These are phyloP conservation scores for Brenthis ino DNA, from an alignment of 2,888 invertebrate genomes.

Conservation along the genomic window DNA sequence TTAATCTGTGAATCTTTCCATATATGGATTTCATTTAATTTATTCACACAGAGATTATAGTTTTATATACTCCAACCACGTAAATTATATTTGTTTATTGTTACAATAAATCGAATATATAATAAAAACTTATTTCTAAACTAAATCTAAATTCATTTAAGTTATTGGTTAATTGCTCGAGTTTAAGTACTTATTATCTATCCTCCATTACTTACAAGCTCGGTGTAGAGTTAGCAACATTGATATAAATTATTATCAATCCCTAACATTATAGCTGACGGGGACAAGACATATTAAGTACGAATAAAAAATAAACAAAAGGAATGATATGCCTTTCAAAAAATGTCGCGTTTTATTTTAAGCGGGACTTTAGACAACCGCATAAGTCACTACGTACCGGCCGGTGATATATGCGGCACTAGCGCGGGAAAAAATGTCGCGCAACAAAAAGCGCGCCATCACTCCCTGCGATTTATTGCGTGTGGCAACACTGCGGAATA, in stretches of 20 bases:
- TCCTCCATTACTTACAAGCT: neutral
- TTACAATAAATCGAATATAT: too few species aligned
- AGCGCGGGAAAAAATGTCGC: slow-evolving; percentile 82
- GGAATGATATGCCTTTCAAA: slow-evolving; percentile 43
- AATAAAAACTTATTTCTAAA: too few species aligned
- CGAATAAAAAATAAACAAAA: slow-evolving; percentile 35
- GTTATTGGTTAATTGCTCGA: too few species aligned
- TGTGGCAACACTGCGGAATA: slow-evolving; percentile 70
- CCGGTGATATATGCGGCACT: slow-evolving; percentile 74
- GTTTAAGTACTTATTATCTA: too few species aligned
- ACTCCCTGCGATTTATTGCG: slow-evolving; percentile 76
- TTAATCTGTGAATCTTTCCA: slow-evolving; percentile 1
- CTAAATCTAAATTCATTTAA: too few species aligned
- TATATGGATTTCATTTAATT: neutral
- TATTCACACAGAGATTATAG: slow-evolving; percentile 11
- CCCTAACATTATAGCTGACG: slow-evolving; percentile 15
- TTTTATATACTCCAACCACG: too few species aligned
- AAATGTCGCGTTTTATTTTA: slow-evolving; percentile 54
- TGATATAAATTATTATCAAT: slow-evolving; percentile 13
- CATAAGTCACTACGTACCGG: slow-evolving; percentile 66
- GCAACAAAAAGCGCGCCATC: slow-evolving; percentile 75
- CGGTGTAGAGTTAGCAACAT: neutral
- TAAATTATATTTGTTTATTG: too few species aligned
- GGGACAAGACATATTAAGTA: slow-evolving; percentile 39
- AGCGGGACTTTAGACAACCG: slow-evolving; percentile 53